A percentile compares a stretch with the other conserved stretches of the same genome.
phyloP scores from a whole-genome alignment of 2,888 invertebrate genomes.

The Maniola hyperantus region DNA sequence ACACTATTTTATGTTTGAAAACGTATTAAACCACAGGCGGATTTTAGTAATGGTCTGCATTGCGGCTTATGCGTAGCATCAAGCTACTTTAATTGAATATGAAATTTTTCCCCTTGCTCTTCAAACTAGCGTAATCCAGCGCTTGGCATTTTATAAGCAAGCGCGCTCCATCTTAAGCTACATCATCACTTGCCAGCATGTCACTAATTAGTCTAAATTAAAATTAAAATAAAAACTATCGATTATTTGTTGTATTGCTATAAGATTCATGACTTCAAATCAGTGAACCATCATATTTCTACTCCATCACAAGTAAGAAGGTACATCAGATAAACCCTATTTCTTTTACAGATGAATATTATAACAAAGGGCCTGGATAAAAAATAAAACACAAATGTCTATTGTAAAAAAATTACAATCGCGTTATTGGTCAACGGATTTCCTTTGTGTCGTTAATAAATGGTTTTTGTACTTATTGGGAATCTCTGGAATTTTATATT shows the following conservation, averaged over 20 bases:
- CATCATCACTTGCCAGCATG: too few species aligned
- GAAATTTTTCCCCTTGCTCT: neutral
- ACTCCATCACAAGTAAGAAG: too few species aligned
- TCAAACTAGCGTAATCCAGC: too few species aligned
- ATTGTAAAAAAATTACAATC: neutral
- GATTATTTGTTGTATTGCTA: too few species aligned
- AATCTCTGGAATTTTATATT: neutral
- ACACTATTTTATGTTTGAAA: neutral
- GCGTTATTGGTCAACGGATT: neutral
- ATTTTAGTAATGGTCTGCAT: constrained; percentile 15
- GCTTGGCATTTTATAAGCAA: too few species aligned
- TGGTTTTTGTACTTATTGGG: neutral
- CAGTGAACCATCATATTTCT: too few species aligned
- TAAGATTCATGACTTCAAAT: too few species aligned
- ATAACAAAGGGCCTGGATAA: neutral
- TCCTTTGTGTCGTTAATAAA: neutral
- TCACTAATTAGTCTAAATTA: too few species aligned
- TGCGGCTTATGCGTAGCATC: constrained; percentile 5
- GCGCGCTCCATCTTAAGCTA: too few species aligned
- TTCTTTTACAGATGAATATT: neutral
- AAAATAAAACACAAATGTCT: neutral
- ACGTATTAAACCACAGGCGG: neutral
- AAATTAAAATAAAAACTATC: too few species aligned
- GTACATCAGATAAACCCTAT: neutral
- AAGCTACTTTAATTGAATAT: neutral